phyloP scores from a whole-genome alignment of 2,797 vertebrate species.

The Distichodus sexfasciatus region DNA sequence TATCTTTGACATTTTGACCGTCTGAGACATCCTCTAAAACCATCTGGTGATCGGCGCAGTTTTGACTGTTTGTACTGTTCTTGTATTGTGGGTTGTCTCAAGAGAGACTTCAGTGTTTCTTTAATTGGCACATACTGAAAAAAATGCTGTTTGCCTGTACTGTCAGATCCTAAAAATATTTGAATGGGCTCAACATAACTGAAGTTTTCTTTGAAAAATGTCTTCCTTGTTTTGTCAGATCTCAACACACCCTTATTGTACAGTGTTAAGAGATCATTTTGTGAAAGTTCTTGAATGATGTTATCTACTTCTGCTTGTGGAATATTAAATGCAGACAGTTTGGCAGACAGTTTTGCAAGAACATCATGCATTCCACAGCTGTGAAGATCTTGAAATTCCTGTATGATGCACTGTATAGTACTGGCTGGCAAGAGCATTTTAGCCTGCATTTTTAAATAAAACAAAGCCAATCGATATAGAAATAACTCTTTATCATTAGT shows the following conservation, averaged over 20 bases:
- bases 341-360: background rate
- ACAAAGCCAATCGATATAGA: background rate
- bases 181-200: constrained; percentile 17
- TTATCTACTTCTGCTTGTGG: constrained; percentile 6
- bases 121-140: constrained; percentile 14
- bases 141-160: constrained; percentile 8
- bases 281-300: constrained; percentile 5
- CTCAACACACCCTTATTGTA: constrained; percentile 14
- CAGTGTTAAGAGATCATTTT: constrained; percentile 13
- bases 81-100: background rate
- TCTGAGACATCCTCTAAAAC: background rate
- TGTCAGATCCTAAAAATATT: constrained; percentile 19
- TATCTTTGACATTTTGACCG: constrained; percentile 10
- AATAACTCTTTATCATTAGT: background rate
- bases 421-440: constrained; percentile 22
- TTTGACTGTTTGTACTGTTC: constrained; percentile 5
- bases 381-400: constrained; percentile 11
- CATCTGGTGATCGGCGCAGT: background rate
- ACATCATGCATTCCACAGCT: background rate
- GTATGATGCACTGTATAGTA: constrained; percentile 16
- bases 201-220: constrained; percentile 11
- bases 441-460: constrained; percentile 27
- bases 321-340: constrained; percentile 2
- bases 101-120: constrained; percentile 13
- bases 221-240: constrained; percentile 23